phyloP scores from a whole-genome alignment of 2,113 vertebrate species.

The Neolamprologus sp. region DNA sequence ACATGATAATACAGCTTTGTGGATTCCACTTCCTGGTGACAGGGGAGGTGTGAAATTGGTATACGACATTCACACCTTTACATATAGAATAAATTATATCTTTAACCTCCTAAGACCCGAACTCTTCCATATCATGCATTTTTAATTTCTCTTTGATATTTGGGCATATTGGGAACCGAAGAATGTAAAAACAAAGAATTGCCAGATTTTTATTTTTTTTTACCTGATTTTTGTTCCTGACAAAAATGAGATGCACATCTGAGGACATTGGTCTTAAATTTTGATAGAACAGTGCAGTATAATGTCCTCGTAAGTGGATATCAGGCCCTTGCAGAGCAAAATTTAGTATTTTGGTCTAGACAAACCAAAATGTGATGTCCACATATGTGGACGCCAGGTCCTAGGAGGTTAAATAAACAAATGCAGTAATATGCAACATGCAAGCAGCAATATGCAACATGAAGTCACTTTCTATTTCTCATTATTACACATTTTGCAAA shows the following conservation, averaged over 20 bases:
- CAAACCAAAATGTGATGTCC: not conserved
- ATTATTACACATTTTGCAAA: not conserved
- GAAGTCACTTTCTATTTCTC: not conserved
- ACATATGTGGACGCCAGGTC: not conserved
- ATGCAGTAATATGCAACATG: not conserved
- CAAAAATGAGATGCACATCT: not conserved
- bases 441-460: not conserved
- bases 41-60: not conserved
- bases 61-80: not conserved
- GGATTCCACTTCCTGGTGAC: not conserved
- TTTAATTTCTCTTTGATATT: not conserved
- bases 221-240: not conserved
- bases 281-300: not conserved
- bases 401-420: not conserved
- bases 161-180: not conserved
- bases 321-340: not conserved
- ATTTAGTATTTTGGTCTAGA: not conserved
- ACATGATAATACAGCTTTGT: not conserved
- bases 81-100: not conserved
- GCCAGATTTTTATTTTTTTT: not conserved
- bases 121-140: not conserved
- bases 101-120: not conserved
- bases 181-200: not conserved
- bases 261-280: not conserved
- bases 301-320: not conserved